These are phyloP conservation scores for Bothrops jararaca DNA, from an alignment of 2,113 vertebrate species.

Conservation along the genomic window DNA sequence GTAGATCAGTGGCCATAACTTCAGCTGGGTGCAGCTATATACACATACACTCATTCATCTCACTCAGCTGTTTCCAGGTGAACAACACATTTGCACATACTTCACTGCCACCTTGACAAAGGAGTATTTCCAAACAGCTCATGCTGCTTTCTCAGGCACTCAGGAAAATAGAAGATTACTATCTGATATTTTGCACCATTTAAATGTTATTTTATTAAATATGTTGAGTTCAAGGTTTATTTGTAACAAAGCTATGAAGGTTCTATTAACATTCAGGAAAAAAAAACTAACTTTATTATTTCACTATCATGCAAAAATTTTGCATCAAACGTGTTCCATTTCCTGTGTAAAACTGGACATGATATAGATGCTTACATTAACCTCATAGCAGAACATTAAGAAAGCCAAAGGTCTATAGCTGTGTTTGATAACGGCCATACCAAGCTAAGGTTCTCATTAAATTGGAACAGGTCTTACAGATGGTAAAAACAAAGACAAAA, in stretches of 20 bases:
- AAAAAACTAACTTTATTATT: constrained; percentile 89
- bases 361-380: constrained; percentile 87
- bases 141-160: background rate
- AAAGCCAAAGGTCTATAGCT: constrained; percentile 84
- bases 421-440: constrained; percentile 81
- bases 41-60: background rate
- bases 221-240: constrained; percentile 91
- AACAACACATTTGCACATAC: background rate
- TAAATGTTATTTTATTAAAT: constrained; percentile 94
- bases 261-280: constrained; percentile 89
- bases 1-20: background rate
- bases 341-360: constrained; percentile 83
- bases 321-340: constrained; percentile 92
- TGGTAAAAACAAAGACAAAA: constrained; percentile 72
- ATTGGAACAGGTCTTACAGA: constrained; percentile 78
- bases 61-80: background rate
- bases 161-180: constrained; percentile 13
- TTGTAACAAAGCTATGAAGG: constrained; percentile 92
- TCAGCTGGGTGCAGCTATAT: background rate
- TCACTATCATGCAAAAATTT: constrained; percentile 98
- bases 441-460: constrained; percentile 87
- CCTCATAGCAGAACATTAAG: constrained; percentile 86
- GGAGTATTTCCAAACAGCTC: background rate
- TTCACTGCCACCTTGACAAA: background rate
- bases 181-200: constrained; percentile 63